These are phyloP conservation scores for Mirza zaza DNA, from an alignment of 2,113 vertebrate genomes.

Conservation along the genomic window DNA sequence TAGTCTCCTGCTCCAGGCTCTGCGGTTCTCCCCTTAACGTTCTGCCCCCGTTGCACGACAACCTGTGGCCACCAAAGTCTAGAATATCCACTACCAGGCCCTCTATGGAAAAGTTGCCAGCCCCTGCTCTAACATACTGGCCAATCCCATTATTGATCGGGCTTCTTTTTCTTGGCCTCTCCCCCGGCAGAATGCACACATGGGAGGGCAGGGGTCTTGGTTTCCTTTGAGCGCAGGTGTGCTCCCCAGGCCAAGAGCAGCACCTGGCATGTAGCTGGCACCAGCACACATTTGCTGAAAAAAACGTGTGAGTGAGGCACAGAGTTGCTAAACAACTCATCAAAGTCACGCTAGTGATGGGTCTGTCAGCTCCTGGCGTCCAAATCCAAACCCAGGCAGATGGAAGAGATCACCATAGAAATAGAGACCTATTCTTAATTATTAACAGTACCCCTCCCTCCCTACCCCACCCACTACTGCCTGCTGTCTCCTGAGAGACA, in stretches of 20 bases:
- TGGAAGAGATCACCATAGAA: background rate
- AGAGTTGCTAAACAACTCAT: background rate
- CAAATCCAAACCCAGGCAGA: background rate
- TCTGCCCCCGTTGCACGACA: too few relatives aligned
- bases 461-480: background rate
- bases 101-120: too few relatives aligned
- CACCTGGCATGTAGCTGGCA: too few relatives aligned
- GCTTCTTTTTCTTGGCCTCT: background rate
- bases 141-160: background rate
- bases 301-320: background rate
- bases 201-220: background rate
- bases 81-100: background rate
- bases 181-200: background rate
- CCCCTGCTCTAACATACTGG: background rate
- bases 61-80: background rate
- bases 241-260: background rate
- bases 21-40: fast-evolving
- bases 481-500: background rate
- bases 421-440: too few relatives aligned
- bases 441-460: too few relatives aligned
- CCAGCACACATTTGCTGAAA: background rate
- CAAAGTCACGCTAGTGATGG: background rate
- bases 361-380: background rate
- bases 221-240: background rate
- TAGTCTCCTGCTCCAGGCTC: fast-evolving